Evolutionary conservation across 2,113 vertebrate genomes (phyloP).

Genomic region (Garra rufa): DNA sequence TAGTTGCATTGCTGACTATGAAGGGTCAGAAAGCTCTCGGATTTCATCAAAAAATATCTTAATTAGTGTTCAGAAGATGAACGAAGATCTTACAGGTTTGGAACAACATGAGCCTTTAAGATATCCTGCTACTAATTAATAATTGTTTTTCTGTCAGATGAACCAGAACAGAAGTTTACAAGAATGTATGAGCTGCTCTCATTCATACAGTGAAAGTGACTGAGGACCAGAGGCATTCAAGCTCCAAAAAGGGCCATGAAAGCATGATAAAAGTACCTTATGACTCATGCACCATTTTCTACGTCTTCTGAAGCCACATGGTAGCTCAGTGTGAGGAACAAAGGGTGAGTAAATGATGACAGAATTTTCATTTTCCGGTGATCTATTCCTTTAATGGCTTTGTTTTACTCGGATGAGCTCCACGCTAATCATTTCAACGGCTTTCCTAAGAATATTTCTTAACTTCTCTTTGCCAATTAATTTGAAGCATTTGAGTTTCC

Average conservation of each 20-base stretch:
- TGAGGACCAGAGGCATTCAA: not conserved
- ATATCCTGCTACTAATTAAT: not conserved
- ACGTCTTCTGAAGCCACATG: constrained; percentile 2
- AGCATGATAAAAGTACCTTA: not conserved
- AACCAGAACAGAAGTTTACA: not conserved
- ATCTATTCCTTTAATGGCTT: constrained; percentile 16
- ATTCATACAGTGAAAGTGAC: not conserved
- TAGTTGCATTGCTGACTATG: too few species aligned
- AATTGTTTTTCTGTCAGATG: not conserved
- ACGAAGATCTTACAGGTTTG: too few species aligned
- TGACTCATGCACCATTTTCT: not conserved
- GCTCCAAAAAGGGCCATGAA: not conserved
- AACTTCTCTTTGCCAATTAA: constrained; percentile 21
- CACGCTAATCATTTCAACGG: not conserved
- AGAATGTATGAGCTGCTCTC: not conserved
- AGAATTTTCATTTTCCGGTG: constrained; percentile 11
- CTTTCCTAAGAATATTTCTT: not conserved
- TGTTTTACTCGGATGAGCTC: constrained; percentile 10
- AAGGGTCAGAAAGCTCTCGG: too few species aligned
- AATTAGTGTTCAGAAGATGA: too few species aligned
- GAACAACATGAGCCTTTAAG: too few species aligned
- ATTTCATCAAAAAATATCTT: too few species aligned
- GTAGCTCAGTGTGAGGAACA: constrained; percentile 5
- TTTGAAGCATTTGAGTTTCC: constrained; percentile 28
- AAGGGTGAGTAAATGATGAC: constrained; percentile 12